phyloP scores from a whole-genome alignment of 1,140 invertebrate genomes.

The Leptestheria dahalacensis region DNA sequence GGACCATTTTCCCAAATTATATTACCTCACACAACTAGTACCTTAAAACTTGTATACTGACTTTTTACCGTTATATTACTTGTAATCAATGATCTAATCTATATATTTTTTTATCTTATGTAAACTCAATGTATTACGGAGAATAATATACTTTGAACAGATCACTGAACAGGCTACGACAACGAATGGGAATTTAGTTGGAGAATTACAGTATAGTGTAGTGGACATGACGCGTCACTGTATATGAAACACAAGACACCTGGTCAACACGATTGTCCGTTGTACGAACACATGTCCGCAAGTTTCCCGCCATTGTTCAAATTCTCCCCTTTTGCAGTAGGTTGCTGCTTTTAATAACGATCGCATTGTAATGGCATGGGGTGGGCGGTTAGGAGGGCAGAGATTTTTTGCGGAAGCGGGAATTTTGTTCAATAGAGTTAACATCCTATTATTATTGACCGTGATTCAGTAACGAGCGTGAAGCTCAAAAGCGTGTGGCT shows the following conservation, averaged over 20 bases:
- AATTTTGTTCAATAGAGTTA: background rate
- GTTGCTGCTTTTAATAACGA: no score
- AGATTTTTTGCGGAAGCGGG: background rate
- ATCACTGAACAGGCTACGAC: no score
- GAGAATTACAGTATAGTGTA: no score
- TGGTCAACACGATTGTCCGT: background rate
- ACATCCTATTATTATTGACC: background rate
- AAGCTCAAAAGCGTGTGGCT: background rate
- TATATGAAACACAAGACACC: background rate
- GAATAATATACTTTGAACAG: no score
- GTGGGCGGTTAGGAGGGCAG: no score
- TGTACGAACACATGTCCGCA: background rate
- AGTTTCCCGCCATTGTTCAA: background rate
- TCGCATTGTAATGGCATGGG: no score
- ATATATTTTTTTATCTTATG: no score
- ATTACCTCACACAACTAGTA: background rate
- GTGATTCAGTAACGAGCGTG: background rate
- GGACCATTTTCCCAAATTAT: background rate
- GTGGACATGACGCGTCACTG: no score
- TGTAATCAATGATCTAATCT: background rate
- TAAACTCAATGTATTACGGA: no score
- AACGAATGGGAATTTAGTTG: no score
- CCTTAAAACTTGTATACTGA: background rate
- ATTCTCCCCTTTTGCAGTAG: no score
- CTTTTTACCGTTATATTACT: background rate